These are phyloP conservation scores for Cheilosia vulpina DNA, from an alignment of 2,888 invertebrate genomes.

Conservation along the genomic window DNA sequence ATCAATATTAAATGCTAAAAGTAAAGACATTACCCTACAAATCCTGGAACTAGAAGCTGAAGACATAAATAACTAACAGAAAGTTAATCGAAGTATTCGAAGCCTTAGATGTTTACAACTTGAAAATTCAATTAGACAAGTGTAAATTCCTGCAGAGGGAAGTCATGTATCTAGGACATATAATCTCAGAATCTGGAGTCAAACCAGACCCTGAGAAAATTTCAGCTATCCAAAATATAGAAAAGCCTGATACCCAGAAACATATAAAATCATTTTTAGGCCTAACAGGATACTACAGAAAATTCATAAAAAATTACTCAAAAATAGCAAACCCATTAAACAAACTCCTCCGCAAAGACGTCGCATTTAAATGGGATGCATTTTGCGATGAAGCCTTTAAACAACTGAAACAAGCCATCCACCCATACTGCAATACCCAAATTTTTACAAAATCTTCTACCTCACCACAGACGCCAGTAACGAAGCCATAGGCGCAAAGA, in stretches of 20 bases:
- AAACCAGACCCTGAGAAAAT: constrained; percentile 29
- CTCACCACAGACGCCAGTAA: too few relatives aligned
- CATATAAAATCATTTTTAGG: constrained; percentile 3
- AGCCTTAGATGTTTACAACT: neutral
- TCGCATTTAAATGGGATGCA: neutral
- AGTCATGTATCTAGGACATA: constrained; percentile 18
- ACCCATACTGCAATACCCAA: too few relatives aligned
- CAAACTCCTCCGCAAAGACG: constrained; percentile 4
- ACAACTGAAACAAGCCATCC: too few relatives aligned
- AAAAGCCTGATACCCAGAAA: neutral
- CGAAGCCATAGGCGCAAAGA: too few relatives aligned
- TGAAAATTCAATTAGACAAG: neutral
- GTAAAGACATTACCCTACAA: too few relatives aligned
- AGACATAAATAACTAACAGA: too few relatives aligned
- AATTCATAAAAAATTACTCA: neutral
- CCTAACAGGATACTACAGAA: too few relatives aligned
- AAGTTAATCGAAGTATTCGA: too few relatives aligned
- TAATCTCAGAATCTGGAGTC: neutral
- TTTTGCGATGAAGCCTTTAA: neutral
- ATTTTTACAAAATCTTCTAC: too few relatives aligned
- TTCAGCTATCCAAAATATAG: neutral
- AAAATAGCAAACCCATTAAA: constrained; percentile 14
- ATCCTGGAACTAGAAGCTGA: too few relatives aligned
- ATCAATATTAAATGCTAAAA: too few relatives aligned
- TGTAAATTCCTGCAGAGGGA: neutral